These are phyloP conservation scores for Dryomyza anilis DNA, from an alignment of 2,888 invertebrate species.

Conservation along the genomic window DNA sequence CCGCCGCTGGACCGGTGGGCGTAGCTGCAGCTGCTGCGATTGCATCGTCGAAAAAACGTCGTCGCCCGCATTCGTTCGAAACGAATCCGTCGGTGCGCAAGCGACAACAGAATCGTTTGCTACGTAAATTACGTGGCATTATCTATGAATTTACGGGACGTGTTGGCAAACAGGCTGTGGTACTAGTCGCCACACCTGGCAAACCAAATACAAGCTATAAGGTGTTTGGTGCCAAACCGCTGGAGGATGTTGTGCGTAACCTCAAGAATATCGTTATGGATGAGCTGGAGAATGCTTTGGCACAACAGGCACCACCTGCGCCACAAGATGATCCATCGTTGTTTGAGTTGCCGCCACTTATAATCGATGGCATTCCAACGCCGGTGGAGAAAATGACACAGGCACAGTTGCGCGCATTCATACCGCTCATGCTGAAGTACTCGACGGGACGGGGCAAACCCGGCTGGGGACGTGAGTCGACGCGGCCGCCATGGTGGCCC, in stretches of 20 bases:
- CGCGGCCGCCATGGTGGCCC: conserved; percentile 97
- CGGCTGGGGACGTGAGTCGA: conserved; percentile 96
- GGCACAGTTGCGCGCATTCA: conserved; percentile 94
- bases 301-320: conserved; percentile 89
- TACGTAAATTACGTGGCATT: conserved; percentile 87
- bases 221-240: conserved; percentile 94
- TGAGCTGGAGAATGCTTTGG: conserved; percentile 89
- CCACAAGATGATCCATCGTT: conserved; percentile 83
- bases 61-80: conserved; percentile 94
- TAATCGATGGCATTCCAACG: conserved; percentile 97
- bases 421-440: conserved; percentile 97
- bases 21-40: conserved; percentile 97
- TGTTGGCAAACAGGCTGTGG: conserved; percentile 96
- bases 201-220: conserved; percentile 96
- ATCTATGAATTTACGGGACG: conserved; percentile 97
- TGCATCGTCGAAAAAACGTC: conserved; percentile 92
- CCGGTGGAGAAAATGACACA: conserved; percentile 99
- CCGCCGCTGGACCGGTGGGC: conserved; percentile 94
- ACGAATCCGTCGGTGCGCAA: conserved; percentile 96
- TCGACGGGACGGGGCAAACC: conserved; percentile 96
- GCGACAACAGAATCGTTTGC: conserved; percentile 89
- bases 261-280: conserved; percentile 91
- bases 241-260: conserved; percentile 94
- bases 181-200: conserved; percentile 93
- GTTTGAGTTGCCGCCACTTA: conserved; percentile 93